These are phyloP conservation scores for Squalus acanthias DNA, from an alignment of 2,797 vertebrate genomes.

Conservation along the genomic window DNA sequence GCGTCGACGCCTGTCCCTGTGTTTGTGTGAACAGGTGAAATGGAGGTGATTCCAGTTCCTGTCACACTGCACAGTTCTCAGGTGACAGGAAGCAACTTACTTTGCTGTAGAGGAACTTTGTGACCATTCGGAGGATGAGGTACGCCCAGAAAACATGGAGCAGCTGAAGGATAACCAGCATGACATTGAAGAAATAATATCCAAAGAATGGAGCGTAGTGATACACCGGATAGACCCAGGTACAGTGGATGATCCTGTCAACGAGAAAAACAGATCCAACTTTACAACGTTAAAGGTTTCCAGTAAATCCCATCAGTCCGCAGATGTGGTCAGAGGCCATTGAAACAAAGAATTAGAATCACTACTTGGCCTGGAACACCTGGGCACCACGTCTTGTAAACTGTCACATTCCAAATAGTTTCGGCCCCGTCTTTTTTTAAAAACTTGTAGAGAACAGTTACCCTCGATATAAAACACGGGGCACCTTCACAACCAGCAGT, in stretches of 20 bases:
- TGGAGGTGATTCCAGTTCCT: neutral
- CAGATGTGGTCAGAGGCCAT: neutral
- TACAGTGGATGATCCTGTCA: constrained; percentile 79
- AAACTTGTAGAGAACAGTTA: neutral
- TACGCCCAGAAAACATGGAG: constrained; percentile 87
- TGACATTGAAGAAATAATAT: constrained; percentile 78
- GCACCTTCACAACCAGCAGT: neutral
- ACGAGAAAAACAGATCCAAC: constrained; percentile 40
- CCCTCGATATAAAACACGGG: neutral
- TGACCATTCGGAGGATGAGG: constrained; percentile 75
- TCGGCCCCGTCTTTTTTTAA: no score
- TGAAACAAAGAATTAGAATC: neutral
- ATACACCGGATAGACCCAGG: constrained; percentile 66
- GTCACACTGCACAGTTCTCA: neutral
- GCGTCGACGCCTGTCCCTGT: neutral
- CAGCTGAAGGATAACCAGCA: constrained; percentile 69
- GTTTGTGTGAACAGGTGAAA: neutral
- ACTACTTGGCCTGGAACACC: neutral
- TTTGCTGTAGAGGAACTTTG: constrained; percentile 68
- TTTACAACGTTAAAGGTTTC: neutral
- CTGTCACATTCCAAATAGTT: neutral
- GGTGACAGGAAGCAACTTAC: constrained; percentile 58
- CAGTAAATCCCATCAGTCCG: no score
- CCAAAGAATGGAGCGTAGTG: constrained; percentile 76
- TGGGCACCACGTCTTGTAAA: neutral